Evolutionary conservation across 2,888 invertebrate genomes (phyloP).

Genomic region (Orthosia gracilis): DNA sequence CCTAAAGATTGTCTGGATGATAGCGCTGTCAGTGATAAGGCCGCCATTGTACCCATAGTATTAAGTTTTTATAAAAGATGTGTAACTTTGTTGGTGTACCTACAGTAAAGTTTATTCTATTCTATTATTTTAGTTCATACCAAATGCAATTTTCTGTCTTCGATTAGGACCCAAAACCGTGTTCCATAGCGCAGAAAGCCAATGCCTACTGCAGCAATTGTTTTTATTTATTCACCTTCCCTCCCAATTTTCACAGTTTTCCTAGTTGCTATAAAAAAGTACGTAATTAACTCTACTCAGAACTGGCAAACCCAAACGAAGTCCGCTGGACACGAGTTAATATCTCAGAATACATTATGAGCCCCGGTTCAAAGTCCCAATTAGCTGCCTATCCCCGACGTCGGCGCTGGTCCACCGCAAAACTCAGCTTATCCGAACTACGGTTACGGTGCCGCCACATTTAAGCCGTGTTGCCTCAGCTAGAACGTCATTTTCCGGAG

Average conservation of each 20-base stretch:
- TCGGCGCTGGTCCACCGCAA: slow-evolving; percentile 55
- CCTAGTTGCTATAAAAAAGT: slow-evolving; percentile 4
- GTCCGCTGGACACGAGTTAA: slow-evolving; percentile 45
- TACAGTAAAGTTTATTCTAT: too few species aligned
- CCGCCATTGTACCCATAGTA: too few species aligned
- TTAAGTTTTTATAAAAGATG: too few species aligned
- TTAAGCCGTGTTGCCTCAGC: slow-evolving; percentile 33
- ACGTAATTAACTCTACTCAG: slow-evolving; percentile 29
- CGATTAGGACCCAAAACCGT: background rate
- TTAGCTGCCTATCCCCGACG: slow-evolving; percentile 56
- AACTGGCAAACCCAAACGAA: slow-evolving; percentile 21
- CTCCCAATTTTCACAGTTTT: background rate
- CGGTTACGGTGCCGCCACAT: slow-evolving; percentile 41
- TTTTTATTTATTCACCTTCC: background rate
- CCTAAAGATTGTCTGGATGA: too few species aligned
- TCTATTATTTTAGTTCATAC: too few species aligned
- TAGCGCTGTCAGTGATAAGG: too few species aligned
- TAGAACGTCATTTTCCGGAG: slow-evolving; percentile 38
- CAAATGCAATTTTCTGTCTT: too few species aligned
- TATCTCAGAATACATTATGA: slow-evolving; percentile 61
- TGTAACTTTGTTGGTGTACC: too few species aligned
- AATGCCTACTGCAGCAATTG: slow-evolving; percentile 1
- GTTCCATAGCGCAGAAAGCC: background rate
- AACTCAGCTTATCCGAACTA: slow-evolving; percentile 58
- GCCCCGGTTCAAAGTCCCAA: slow-evolving; percentile 57